Base-by-base conservation (phyloP, 2,797 vertebrate species). In the Acomys russatus region DNA sequence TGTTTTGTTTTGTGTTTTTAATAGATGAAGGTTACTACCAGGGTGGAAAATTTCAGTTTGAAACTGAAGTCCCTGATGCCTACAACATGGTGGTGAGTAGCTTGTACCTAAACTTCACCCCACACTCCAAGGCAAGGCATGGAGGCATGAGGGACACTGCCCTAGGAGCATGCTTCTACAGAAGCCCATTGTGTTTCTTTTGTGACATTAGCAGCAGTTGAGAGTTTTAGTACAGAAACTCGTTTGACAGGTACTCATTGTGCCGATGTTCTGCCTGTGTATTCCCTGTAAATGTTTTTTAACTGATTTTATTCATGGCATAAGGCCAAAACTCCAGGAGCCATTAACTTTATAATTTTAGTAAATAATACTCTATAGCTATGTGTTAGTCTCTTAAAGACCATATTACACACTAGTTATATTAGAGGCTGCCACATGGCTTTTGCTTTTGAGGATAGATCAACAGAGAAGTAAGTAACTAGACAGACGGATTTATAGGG, bases 21-120 rank as follows among this genome's bases (percentile, higher is more conserved):
- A 96, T 98, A 99, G 99, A 99, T 99, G 99, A 99, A 98, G 99
- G 99, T 95, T 99, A 99, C 98, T 99, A 99, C 98, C 99, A 99
- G 98, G 99, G 99, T 97, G 99, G 99, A 96, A 99, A 98, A 97
- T 99, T 99, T 98, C 99, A 99, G 98, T 99, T 99, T 98, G 99
- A 99, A 98, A 99, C 98, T 92, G 98, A 99, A 91, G 99, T 99
- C 98, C 99, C 99, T 3, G 99, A 99, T 98, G 99, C 99, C 56
- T 99, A 99, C 98, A 99, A 99, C 98, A 99, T 99, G 99, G 99
- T 99, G 99, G 99, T 99, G 97, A 99, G 99, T 99, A 96, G 66
- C 66, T 11, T 28, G 49, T 79, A 33, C 85, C 79, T 63, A 73
- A 73, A 25, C 51, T 33, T 56, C 51, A 15, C 33, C 8, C 9